Evolutionary conservation across 2,113 vertebrate genomes (phyloP), one percentile per base, ranked within the genome.

Genomic region (Xenopus laevis): DNA sequence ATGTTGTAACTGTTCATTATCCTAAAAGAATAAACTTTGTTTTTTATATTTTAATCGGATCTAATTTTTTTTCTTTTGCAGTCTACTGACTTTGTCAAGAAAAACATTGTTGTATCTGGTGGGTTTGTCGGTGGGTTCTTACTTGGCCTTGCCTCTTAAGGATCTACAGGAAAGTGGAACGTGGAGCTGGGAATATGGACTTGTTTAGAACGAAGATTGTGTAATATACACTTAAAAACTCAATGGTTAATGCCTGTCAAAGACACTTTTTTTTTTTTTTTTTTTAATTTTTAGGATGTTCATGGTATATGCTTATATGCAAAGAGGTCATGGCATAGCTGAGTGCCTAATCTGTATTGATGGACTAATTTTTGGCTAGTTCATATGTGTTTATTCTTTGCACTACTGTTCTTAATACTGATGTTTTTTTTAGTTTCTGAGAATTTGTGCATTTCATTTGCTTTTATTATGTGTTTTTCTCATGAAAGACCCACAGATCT

Each of bases 81-180:
- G 97, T 94, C 95, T 71, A 93, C 93, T 88, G 95, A 93, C 79
- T 99, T 99, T 83, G 88, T 99, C 85, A 99, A 99, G 84, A 95
- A 96, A 80, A 99, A 98, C 86, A 94, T 98, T 6, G 94, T 98
- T 45, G 90, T 98, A 73, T 96, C 97, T 52, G 93, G 96, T 74
- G 95, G 97, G 65, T 99, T 99, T 84, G 85, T 97, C 21, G 97
- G 97, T 86, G 97, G 97, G 65, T 99, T 99, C 87, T 91, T 99
- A 86, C 84, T 99, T 17, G 97, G 97, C 59, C 88, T 99, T 84
- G 97, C 94, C 0, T 98, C 95, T 1, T 99, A 96, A 91, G 67
- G 78, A 76, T 81, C 12, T 1, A 15, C 1, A 13, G 7, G 10
- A 17, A 62, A 4, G 18, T 10, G 21, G 12, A 47, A 10, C 4